Evolutionary conservation across 2,797 vertebrate genomes (phyloP).

Genomic region (Sorex maritimensis): DNA sequence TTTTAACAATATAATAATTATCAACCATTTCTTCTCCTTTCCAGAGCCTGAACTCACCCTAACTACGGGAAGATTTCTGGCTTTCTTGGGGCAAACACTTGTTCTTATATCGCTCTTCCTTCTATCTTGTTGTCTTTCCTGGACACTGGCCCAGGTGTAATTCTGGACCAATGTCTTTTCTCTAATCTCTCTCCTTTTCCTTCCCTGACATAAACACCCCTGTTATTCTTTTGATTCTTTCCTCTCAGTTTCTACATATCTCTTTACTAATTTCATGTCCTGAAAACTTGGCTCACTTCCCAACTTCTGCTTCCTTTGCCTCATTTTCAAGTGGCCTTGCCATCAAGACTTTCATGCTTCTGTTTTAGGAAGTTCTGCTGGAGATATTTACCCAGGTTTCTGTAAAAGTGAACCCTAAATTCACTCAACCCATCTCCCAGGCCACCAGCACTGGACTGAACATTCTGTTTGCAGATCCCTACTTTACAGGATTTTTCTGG

Average conservation of each 20-base stretch:
- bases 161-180: not conserved
- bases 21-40: not conserved
- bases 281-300: not conserved
- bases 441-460: not conserved
- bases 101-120: not conserved
- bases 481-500: not conserved
- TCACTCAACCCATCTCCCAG: not conserved
- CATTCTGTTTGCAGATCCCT: not conserved
- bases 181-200: not conserved
- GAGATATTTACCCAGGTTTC: not conserved
- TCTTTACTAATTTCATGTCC: not conserved
- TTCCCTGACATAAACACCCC: not conserved
- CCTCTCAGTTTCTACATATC: not conserved
- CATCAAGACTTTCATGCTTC: not conserved
- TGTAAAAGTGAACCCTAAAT: not conserved
- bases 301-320: not conserved
- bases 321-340: conserved; percentile 20
- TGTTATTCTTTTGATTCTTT: not conserved
- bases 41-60: not conserved
- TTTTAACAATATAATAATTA: not conserved
- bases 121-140: not conserved
- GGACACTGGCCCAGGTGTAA: not conserved
- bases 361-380: not conserved
- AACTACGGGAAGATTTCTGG: not conserved
- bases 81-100: not conserved